Evolutionary conservation across 2,113 vertebrate genomes (phyloP).

Genomic region (Todiramphus saurophagus): DNA sequence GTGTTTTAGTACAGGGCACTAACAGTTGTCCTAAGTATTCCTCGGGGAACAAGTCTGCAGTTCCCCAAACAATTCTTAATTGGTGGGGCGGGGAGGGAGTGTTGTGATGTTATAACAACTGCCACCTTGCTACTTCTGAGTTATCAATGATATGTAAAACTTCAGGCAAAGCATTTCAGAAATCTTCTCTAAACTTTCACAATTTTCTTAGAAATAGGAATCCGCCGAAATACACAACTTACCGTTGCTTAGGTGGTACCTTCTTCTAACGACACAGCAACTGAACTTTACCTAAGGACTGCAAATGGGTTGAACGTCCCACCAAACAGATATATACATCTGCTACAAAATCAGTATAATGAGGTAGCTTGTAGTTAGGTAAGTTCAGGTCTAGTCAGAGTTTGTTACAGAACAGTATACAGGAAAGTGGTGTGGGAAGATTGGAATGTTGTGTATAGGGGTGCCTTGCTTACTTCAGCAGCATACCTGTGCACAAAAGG

Average conservation of each 20-base stretch:
- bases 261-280: not conserved
- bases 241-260: not conserved
- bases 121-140: not conserved
- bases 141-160: not conserved
- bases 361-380: not conserved
- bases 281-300: not conserved
- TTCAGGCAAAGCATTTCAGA: not conserved
- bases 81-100: not conserved
- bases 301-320: not conserved
- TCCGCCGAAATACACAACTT: not conserved
- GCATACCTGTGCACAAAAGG: not conserved
- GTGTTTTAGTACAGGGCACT: not conserved
- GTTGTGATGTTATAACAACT: not conserved
- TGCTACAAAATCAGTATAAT: not conserved
- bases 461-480: not conserved
- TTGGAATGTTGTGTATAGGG: not conserved
- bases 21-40: not conserved
- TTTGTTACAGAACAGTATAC: not conserved
- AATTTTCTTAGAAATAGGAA: not conserved
- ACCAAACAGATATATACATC: not conserved
- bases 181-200: not conserved
- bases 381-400: not conserved
- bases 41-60: accelerated
- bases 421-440: not conserved
- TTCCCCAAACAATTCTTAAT: not conserved